phyloP scores from a whole-genome alignment of 2,113 vertebrate genomes.

The Anser cygnoides region DNA sequence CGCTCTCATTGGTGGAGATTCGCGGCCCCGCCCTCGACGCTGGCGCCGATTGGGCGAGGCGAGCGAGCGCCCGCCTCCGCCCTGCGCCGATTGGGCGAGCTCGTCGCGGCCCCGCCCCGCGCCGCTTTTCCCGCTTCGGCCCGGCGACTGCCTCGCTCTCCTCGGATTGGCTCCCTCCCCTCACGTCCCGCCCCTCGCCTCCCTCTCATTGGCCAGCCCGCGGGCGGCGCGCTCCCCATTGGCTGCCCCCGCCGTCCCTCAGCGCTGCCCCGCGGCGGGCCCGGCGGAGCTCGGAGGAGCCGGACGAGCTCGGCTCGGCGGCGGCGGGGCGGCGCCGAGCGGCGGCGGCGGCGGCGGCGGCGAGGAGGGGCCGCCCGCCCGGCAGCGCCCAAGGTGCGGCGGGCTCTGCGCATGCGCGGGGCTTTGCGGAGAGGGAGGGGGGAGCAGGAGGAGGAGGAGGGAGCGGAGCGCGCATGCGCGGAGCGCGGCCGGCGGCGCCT shows the following conservation, averaged over 20 bases:
- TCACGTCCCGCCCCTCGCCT: background rate
- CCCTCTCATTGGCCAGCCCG: background rate
- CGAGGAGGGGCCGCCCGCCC: background rate
- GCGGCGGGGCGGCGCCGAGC: background rate
- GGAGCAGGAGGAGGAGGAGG: background rate
- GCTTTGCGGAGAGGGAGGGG: background rate
- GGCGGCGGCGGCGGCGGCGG: background rate
- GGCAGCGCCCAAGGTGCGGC: background rate
- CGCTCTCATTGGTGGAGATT: background rate
- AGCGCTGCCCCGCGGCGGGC: background rate
- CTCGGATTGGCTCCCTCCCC: background rate
- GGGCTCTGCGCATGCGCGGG: constrained; percentile 55
- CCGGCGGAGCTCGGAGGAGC: background rate
- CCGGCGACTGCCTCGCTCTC: background rate
- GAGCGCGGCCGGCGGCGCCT: constrained; percentile 47
- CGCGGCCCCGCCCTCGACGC: background rate
- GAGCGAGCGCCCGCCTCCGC: constrained; percentile 13
- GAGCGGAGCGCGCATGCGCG: constrained; percentile 73
- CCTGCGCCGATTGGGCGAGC: constrained; percentile 22
- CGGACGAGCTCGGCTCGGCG: background rate
- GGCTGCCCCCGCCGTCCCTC: background rate
- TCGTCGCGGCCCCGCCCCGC: background rate
- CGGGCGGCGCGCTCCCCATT: background rate
- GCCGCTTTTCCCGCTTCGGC: background rate
- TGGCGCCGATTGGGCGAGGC: rapidly evolving